Evolutionary conservation across 2,797 vertebrate genomes (phyloP).

Genomic region (Megaceryle alcyon): DNA sequence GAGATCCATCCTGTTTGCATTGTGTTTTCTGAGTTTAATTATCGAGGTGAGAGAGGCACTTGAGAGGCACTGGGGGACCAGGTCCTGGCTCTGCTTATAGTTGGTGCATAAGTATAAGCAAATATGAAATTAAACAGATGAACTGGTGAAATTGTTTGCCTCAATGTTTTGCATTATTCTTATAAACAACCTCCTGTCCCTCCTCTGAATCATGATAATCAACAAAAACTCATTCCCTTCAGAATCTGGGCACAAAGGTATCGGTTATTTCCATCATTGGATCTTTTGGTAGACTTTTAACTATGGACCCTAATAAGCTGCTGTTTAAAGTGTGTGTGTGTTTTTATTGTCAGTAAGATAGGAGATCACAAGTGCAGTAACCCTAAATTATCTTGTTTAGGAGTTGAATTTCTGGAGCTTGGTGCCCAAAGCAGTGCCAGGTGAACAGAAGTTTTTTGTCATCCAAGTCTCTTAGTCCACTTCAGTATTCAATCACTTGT

Average conservation of each 20-base stretch:
- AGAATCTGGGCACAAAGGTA: not conserved
- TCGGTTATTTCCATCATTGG: not conserved
- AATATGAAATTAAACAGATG: accelerated
- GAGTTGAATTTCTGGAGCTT: not conserved
- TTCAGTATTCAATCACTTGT: accelerated
- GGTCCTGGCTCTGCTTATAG: not conserved
- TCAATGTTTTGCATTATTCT: not conserved
- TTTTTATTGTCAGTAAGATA: not conserved
- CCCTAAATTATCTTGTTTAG: accelerated
- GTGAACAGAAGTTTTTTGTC: not conserved
- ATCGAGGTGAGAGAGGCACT: not conserved
- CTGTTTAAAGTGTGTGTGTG: not conserved
- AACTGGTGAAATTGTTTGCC: not conserved
- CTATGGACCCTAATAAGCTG: not conserved
- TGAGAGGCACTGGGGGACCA: not conserved
- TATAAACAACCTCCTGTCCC: not conserved
- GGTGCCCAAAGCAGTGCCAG: not conserved
- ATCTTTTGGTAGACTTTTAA: not conserved
- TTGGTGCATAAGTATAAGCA: accelerated
- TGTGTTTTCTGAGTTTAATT: not conserved
- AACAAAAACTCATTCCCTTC: not conserved
- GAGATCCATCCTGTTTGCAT: not conserved
- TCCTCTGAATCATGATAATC: not conserved
- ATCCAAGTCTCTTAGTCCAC: accelerated
- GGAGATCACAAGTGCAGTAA: not conserved